phyloP scores from a whole-genome alignment of 1,140 invertebrate genomes.

The Brachionus asplanchnoidis region DNA sequence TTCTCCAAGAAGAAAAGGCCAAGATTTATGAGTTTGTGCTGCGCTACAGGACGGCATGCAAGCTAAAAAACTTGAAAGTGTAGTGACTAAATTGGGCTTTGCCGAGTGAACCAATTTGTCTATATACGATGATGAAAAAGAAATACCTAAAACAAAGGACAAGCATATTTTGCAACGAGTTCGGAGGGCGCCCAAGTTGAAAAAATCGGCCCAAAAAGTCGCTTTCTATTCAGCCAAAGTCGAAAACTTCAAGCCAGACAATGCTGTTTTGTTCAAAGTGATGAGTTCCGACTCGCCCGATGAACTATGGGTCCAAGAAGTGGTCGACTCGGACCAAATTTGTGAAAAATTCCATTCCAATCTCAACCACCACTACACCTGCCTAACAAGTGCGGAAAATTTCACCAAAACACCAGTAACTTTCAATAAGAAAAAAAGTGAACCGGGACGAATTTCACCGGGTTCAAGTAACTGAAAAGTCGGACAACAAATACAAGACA shows the following conservation, averaged over 20 bases:
- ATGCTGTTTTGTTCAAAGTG: not conserved
- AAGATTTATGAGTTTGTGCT: not conserved
- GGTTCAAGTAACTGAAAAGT: too few species aligned
- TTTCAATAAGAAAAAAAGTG: not conserved
- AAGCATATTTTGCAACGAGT: not conserved
- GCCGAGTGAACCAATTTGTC: not conserved
- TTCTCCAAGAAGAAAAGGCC: not conserved
- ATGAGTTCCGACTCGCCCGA: not conserved
- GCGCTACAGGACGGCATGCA: not conserved
- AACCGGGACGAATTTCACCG: too few species aligned
- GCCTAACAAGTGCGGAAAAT: not conserved
- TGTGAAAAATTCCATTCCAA: not conserved
- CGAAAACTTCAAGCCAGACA: not conserved
- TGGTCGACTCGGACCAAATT: not conserved
- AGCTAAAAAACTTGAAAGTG: not conserved
- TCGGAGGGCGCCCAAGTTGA: not conserved
- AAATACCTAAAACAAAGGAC: not conserved
- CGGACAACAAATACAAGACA: too few species aligned
- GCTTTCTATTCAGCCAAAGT: not conserved
- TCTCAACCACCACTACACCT: not conserved
- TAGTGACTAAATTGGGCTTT: not conserved
- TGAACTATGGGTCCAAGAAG: conserved; percentile 6
- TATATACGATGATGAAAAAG: conserved; percentile 4
- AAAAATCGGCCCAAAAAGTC: not conserved
- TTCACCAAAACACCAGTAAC: not conserved